Conservation (phyloP, 2,888 invertebrate genomes). For the Leucophora obtusa region DNA sequence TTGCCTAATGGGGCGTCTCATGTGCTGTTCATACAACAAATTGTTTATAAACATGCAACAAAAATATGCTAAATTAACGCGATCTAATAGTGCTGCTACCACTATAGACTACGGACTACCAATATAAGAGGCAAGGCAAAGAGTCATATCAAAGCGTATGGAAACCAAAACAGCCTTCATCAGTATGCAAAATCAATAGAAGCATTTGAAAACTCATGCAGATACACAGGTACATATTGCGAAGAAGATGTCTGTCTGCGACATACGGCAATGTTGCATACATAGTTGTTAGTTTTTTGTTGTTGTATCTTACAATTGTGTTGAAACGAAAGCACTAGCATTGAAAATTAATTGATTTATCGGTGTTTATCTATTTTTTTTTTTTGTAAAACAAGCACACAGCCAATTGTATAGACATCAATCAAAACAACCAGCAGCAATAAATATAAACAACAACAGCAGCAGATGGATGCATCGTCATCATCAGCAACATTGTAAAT, state of each 20-base stretch:
- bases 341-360: slow-evolving; percentile 65
- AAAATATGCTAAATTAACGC: slow-evolving; percentile 50
- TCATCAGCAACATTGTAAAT: slow-evolving; percentile 9
- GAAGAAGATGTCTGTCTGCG: slow-evolving; percentile 7
- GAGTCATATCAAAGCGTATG: not conserved
- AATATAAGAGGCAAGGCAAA: not conserved
- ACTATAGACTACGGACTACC: not conserved
- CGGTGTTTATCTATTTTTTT: slow-evolving; percentile 38
- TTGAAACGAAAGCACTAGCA: slow-evolving; percentile 55
- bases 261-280: slow-evolving; percentile 16
- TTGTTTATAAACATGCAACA: slow-evolving; percentile 59
- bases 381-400: slow-evolving; percentile 9
- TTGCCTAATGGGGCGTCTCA: slow-evolving; percentile 55
- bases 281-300: not conserved
- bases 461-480: slow-evolving; percentile 3
- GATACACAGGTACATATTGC: not conserved
- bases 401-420: slow-evolving; percentile 28
- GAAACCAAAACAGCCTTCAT: slow-evolving; percentile 4
- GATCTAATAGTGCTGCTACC: slow-evolving; percentile 19
- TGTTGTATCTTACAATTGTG: slow-evolving; percentile 38
- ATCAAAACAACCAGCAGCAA: slow-evolving; percentile 30
- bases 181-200: slow-evolving; percentile 46
- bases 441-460: not conserved
- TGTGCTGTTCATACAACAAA: slow-evolving; percentile 46
- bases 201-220: not conserved